These are phyloP conservation scores for Brachypalpus laphriformis DNA, from an alignment of 2,888 invertebrate genomes.

Conservation along the genomic window DNA sequence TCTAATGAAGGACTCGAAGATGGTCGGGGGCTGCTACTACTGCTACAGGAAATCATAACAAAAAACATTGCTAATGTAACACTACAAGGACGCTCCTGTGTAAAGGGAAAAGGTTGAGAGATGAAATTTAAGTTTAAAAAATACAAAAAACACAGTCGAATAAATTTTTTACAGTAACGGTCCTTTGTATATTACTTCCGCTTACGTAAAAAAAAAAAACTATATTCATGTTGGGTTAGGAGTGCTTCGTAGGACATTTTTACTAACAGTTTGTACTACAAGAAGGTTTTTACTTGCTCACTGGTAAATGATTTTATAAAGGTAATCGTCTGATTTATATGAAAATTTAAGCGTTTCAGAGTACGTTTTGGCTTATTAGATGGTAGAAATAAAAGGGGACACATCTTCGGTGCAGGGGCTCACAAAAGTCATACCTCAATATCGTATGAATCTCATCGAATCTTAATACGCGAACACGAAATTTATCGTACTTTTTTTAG, in stretches of 20 bases:
- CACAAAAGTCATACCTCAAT: too few relatives aligned
- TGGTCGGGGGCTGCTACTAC: conserved; percentile 2
- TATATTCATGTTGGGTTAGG: background rate
- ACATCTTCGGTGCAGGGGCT: too few relatives aligned
- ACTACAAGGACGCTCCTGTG: background rate
- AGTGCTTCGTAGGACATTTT: background rate
- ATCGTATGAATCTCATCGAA: too few relatives aligned
- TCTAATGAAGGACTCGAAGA: conserved; percentile 26
- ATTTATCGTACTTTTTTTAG: too few relatives aligned
- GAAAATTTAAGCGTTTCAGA: too few relatives aligned
- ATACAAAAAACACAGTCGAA: background rate
- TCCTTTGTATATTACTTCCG: background rate
- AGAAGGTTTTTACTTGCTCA: too few relatives aligned
- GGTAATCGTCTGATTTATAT: too few relatives aligned
- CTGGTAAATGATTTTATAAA: too few relatives aligned
- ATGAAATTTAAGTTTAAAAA: conserved; percentile 32
- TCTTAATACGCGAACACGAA: too few relatives aligned
- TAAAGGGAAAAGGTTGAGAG: background rate
- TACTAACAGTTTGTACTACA: conserved; percentile 1
- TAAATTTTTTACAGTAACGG: too few relatives aligned
- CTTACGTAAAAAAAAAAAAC: background rate
- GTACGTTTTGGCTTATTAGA: too few relatives aligned
- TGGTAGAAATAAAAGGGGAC: too few relatives aligned
- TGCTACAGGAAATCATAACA: conserved; percentile 32
- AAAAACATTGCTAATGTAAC: background rate